Evolutionary conservation across 2,113 vertebrate genomes (phyloP), one percentile per base, ranked within the genome.

Genomic region (Myiozetetes cayanensis): DNA sequence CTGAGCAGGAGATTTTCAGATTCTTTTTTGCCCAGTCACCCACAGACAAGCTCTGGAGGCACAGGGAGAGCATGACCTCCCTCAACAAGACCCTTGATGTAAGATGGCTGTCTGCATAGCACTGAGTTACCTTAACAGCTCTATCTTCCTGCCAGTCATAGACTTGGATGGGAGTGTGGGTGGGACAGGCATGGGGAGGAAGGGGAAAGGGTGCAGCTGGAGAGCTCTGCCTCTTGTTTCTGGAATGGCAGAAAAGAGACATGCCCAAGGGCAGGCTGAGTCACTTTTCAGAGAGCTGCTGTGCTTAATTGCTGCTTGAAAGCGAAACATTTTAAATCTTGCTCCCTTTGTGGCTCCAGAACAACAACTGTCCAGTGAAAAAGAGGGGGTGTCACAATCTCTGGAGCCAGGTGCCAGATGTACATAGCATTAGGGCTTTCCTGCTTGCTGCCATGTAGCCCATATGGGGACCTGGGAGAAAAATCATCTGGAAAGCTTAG

Each of bases 81-180:
- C 35, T 56, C 59, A 39, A 4, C 14, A 33, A 63, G 27, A 37
- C 25, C 33, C 8, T n/a, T 55, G 58, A 56, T 52, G 5, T 0
- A 63, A 27, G 23, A 81, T 23, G 28, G 23, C 37, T 61, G 17
- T 43, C 50, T 49, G 24, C 0, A 0, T 16, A 73, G 67, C 33
- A 39, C 37, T 12, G 44, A 68, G 17, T 50, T 63, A 27, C 6
- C 39, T 63, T 24, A 83, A 49, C 19, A 73, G n/a, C 30, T 79
- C 43, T 25, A 3, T 55, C 17, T 27, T 2, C 0, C 15, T 79
- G 24, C 25, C 35, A 46, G 0, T 9, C 43, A 9, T 5, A n/a
- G 72, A 31, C 20, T 39, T 72, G 11, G 41, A 58, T 31, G n/a
- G 0, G 2, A 49, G 59, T 3, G 20, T 33, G 43, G n/a, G 20